These are phyloP conservation scores for Nephila pilipes DNA, from an alignment of 1,140 invertebrate species.

Conservation along the genomic window DNA sequence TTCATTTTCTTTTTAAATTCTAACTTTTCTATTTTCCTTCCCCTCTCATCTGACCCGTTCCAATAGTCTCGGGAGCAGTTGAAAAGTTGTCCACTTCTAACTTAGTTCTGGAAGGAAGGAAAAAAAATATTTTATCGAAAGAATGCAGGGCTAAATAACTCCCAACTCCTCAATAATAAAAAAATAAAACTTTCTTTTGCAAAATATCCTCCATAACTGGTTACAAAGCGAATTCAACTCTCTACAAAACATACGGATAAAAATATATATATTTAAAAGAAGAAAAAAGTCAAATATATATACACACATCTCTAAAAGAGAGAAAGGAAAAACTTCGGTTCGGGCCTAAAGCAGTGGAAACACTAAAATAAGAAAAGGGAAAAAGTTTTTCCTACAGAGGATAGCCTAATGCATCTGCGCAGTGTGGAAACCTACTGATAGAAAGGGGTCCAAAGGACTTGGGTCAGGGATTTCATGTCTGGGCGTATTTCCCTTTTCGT, in stretches of 20 bases:
- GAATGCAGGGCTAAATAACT: slow-evolving; percentile 73
- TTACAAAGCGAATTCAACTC: slow-evolving; percentile 60
- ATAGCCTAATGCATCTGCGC: slow-evolving; percentile 25
- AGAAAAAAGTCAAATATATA: neutral
- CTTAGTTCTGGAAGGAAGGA: neutral
- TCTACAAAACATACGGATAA: slow-evolving; percentile 71
- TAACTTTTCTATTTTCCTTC: neutral
- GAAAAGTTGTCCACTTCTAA: slow-evolving; percentile 51
- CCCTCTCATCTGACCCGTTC: neutral
- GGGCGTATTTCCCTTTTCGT: slow-evolving; percentile 60
- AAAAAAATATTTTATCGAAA: slow-evolving; percentile 59
- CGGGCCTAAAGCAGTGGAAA: slow-evolving; percentile 21
- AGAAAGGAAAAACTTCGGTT: neutral
- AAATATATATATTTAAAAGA: slow-evolving; percentile 64
- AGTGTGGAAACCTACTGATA: slow-evolving; percentile 66
- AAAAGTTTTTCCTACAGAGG: neutral
- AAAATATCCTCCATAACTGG: slow-evolving; percentile 69
- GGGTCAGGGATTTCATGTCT: slow-evolving; percentile 69
- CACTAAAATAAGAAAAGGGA: slow-evolving; percentile 16
- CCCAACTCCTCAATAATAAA: slow-evolving; percentile 19
- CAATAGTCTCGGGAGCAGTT: neutral
- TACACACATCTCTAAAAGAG: neutral
- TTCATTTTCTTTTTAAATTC: neutral
- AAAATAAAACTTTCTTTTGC: slow-evolving; percentile 42
- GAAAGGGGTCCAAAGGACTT: slow-evolving; percentile 46